Evolutionary conservation across 2,113 vertebrate genomes (phyloP).

Genomic region (Glaucidium brasilianum): DNA sequence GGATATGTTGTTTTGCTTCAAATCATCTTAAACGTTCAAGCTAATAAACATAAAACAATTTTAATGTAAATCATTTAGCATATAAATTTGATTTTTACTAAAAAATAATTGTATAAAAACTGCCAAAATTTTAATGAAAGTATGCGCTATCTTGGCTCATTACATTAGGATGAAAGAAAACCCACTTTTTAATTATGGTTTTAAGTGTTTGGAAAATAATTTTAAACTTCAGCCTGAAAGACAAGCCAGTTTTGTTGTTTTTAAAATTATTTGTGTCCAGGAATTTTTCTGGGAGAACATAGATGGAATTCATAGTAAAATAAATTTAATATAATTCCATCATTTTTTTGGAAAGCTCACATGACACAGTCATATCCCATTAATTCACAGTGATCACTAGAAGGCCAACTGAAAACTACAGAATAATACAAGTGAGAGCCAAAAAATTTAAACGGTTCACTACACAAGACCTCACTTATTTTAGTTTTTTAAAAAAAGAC

Average conservation of each 20-base stretch:
- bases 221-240: conserved; percentile 7
- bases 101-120: background rate
- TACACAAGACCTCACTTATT: conserved; percentile 47
- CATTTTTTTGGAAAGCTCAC: conserved; percentile 46
- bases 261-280: conserved; percentile 55
- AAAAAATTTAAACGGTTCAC: conserved; percentile 47
- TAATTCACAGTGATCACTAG: conserved; percentile 55
- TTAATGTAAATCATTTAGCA: conserved; percentile 3
- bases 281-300: conserved; percentile 52
- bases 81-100: conserved; percentile 30
- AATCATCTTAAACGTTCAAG: background rate
- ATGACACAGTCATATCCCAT: conserved; percentile 53
- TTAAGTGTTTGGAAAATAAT: conserved; percentile 44
- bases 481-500: background rate
- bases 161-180: conserved; percentile 17
- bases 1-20: conserved; percentile 26
- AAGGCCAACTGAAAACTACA: conserved; percentile 57
- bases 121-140: background rate
- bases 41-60: conserved; percentile 31
- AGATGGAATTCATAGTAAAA: conserved; percentile 59
- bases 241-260: conserved; percentile 28
- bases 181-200: conserved; percentile 15
- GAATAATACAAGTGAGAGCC: conserved; percentile 40
- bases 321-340: conserved; percentile 59
- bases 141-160: conserved; percentile 18